phyloP scores from a whole-genome alignment of 2,113 vertebrate species.

The Catharus fuscescens region DNA sequence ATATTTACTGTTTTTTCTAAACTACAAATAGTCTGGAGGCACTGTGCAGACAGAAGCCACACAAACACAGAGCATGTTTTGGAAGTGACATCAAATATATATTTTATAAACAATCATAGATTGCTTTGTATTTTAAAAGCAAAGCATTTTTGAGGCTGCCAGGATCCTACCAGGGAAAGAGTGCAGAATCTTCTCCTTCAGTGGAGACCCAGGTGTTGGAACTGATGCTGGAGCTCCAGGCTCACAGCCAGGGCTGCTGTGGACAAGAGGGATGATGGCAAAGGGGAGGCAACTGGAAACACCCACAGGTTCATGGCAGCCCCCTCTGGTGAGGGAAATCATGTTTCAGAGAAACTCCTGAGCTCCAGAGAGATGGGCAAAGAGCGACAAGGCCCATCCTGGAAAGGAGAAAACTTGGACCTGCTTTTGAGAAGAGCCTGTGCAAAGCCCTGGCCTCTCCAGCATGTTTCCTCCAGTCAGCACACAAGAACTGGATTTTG shows the following conservation, averaged over 20 bases:
- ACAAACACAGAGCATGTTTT: background rate
- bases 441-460: background rate
- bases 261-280: background rate
- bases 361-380: background rate
- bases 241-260: background rate
- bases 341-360: background rate
- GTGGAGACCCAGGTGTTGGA: background rate
- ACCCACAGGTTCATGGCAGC: background rate
- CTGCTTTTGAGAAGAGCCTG: background rate
- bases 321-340: accelerated
- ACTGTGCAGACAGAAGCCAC: background rate
- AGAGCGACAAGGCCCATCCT: background rate
- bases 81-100: background rate
- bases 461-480: background rate
- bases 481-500: background rate
- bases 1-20: background rate
- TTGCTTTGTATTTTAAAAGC: background rate
- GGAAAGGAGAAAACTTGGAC: accelerated
- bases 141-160: background rate
- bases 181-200: background rate
- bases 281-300: background rate
- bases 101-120: background rate
- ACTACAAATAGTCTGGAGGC: background rate
- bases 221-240: background rate
- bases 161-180: background rate